Evolutionary conservation across 2,113 vertebrate species (phyloP), one percentile per base, ranked within the genome.

Genomic region (Sialia sialis): DNA sequence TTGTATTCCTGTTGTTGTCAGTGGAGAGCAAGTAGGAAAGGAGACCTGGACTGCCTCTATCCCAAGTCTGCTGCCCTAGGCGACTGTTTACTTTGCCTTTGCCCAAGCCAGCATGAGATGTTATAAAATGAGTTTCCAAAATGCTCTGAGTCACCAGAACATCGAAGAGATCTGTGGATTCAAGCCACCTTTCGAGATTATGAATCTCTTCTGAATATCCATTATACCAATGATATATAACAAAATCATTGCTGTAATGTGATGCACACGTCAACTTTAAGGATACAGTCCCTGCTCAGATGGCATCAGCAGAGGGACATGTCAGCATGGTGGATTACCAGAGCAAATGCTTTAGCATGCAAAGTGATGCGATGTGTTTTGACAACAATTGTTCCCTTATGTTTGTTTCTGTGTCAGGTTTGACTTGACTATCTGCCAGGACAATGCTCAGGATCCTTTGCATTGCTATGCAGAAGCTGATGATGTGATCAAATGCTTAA

Each of bases 281-380:
- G 79, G 90, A 92, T 60, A 69, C 27, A 67, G 72, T 78, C 87
- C 75, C 85, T 84, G 68, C 73, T 95, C 90, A 62, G 62, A 93
- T 59, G 84, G 77, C 87, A 94, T 96, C 95, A 90, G 85, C 82
- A 86, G 56, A 90, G 80, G 85, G 75, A 93, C 87, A 82, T 11
- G 6, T 95, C 92, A 95, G 93, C 96, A 92, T 96, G 94, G 95
- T 96, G 94, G 87, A 91, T 95, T 90, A 94, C 94, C 94, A 96
- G 89, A 94, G 91, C 73, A 90, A 95, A 87, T 89, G 75, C 83
- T 94, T 88, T 93, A 94, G 73, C 84, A 89, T 88, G 94, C 85
- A 90, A 93, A 90, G 76, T 87, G 96, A 96, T 90, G 88, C 88
- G 92, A 96, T 95, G 43, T 62, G 29, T 94, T 95, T 93, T 92